These are phyloP conservation scores for Manis javanica DNA, from an alignment of 2,797 vertebrate species.

Conservation along the genomic window DNA sequence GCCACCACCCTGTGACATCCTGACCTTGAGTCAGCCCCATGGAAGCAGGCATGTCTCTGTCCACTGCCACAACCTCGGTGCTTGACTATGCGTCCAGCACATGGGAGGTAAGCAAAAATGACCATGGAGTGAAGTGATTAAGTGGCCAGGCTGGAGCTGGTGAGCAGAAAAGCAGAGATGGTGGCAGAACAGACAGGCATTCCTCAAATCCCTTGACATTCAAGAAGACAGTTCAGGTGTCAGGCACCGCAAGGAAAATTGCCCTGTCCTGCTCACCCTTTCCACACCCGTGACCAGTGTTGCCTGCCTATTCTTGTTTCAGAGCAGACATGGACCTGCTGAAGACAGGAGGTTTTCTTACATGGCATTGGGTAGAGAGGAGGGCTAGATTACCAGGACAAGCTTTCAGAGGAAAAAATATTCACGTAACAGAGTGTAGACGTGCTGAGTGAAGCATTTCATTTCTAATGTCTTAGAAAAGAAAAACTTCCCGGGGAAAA, in stretches of 20 bases:
- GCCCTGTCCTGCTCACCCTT: background rate
- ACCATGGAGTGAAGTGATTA: background rate
- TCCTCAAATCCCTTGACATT: background rate
- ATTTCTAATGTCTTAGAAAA: slow-evolving; percentile 64
- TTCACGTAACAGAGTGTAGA: slow-evolving; percentile 20
- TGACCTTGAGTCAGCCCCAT: background rate
- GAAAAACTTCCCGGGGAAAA: slow-evolving; percentile 65
- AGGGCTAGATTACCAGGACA: background rate
- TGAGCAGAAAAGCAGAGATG: background rate
- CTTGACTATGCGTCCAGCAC: background rate
- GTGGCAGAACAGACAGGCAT: background rate
- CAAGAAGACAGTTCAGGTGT: background rate
- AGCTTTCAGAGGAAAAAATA: slow-evolving; percentile 42
- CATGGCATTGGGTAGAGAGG: background rate
- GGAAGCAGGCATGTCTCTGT: background rate
- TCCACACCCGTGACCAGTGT: background rate
- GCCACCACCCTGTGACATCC: background rate
- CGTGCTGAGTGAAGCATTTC: slow-evolving; percentile 46
- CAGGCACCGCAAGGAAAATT: background rate
- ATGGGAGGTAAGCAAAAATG: background rate
- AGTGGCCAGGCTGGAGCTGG: background rate
- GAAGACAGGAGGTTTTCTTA: background rate
- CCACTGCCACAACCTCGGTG: background rate
- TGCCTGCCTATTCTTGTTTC: background rate
- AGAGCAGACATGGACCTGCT: background rate